Conservation (phyloP, 1,140 invertebrate genomes). For the Parasteatoda tepidariorum region DNA sequence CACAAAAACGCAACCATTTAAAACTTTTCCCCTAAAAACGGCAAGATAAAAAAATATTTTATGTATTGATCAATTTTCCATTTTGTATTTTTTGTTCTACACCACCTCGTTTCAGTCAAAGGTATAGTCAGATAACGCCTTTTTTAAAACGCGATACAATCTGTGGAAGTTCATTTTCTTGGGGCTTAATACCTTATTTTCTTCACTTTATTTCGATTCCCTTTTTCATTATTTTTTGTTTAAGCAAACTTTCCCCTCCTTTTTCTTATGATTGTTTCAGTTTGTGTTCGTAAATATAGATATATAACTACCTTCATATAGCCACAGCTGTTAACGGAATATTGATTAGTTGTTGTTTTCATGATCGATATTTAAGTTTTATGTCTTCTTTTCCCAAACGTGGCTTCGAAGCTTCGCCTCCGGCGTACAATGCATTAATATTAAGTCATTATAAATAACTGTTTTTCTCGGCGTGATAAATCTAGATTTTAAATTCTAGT, state of each 20-base stretch:
- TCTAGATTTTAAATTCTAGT: too few species aligned
- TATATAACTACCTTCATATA: not conserved
- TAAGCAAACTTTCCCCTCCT: conserved; percentile 24
- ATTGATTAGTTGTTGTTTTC: conserved; percentile 10
- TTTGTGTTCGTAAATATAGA: not conserved
- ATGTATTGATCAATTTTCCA: conserved; percentile 10
- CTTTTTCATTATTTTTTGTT: conserved; percentile 8
- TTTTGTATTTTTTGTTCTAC: not conserved
- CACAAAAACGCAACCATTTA: conserved; percentile 17
- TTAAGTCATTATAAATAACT: too few species aligned
- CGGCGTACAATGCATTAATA: too few species aligned
- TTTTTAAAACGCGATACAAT: conserved; percentile 46
- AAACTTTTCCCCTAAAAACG: conserved; percentile 23
- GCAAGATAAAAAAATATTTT: not conserved
- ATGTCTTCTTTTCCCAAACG: conserved; percentile 11
- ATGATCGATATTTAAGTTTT: conserved; percentile 10
- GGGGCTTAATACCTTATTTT: conserved; percentile 31
- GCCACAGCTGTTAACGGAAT: conserved; percentile 51
- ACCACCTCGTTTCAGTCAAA: not conserved
- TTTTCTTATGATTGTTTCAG: not conserved
- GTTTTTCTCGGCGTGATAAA: too few species aligned
- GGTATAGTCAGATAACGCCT: conserved; percentile 17
- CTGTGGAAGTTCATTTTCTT: conserved; percentile 32
- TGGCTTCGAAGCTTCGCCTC: too few species aligned
- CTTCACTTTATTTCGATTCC: conserved; percentile 31